Evolutionary conservation across 2,888 invertebrate genomes (phyloP).

Genomic region (Lapara coniferarum): DNA sequence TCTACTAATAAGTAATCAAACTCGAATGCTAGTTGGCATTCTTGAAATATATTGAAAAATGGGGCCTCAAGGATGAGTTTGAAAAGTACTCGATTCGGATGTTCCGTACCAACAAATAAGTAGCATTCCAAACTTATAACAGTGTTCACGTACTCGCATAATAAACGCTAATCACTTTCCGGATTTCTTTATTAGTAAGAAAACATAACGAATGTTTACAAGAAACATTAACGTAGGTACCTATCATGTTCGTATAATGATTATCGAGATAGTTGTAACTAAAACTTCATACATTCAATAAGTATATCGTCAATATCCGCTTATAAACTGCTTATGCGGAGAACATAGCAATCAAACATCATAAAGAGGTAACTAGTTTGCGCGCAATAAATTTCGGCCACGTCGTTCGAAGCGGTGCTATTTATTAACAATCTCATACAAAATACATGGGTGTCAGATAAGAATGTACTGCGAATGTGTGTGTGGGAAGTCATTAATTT

Average conservation of each 20-base stretch:
- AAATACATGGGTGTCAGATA: conserved; percentile 21
- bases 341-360: conserved; percentile 13
- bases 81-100: not conserved
- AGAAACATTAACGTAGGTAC: conserved; percentile 8
- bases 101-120: not conserved
- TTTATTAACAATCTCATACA: conserved; percentile 20
- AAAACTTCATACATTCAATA: not conserved
- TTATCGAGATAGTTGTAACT: not conserved
- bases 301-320: conserved; percentile 9
- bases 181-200: conserved; percentile 17
- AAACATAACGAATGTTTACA: conserved; percentile 9
- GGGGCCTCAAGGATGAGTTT: not conserved
- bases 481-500: conserved; percentile 30
- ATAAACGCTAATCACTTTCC: conserved; percentile 11
- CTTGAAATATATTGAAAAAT: not conserved
- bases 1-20: no score
- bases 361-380: conserved; percentile 21
- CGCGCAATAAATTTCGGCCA: conserved; percentile 18
- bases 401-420: conserved; percentile 18
- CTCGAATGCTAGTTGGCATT: no score
- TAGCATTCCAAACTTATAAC: conserved; percentile 8
- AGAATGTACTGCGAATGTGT: conserved; percentile 23
- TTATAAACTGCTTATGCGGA: conserved; percentile 7
- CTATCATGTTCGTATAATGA: conserved; percentile 7
- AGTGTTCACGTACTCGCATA: not conserved